Evolutionary conservation across 2,888 invertebrate species (phyloP), one percentile per base, ranked within the genome.

Genomic region (Phaonia tiefii): DNA sequence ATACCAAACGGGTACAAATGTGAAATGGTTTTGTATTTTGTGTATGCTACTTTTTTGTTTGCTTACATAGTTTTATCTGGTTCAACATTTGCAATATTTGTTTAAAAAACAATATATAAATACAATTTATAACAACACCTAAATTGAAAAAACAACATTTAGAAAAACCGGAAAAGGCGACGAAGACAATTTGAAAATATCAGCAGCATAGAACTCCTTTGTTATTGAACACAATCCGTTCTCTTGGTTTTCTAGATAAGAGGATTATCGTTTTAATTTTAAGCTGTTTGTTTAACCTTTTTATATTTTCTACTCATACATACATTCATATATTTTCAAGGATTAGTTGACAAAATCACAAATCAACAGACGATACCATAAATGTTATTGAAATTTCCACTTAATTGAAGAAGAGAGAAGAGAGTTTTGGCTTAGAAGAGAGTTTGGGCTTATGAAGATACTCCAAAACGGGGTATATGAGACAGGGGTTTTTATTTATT

Each of bases 111-210:
- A 31, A n/a, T n/a, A 44, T 44, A 73, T 15, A 69, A 49, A 67
- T 17, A 44, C 70, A 72, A 79, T 79, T 75, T 75, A 37, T 75
- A 79, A 72, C 60, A 60, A 75, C 44, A 17, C 58, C 75, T 75
- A 69, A 51, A 66, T 49, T n/a, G n/a, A n/a, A 17, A 51, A 54
- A 13, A 44, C n/a, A n/a, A n/a, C n/a, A 44, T 44, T 8, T 10
- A 13, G 44, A 44, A 44, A 2, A 13, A 44, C 2, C 4, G 44
- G n/a, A 44, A n/a, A 44, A 8, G 44, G 44, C n/a, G 4, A n/a
- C n/a, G n/a, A 44, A 31, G 4, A 31, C 31, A 31, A 31, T n/a
- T n/a, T n/a, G n/a, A n/a, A 31, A 31, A 31, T 5, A 31, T 8
- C 8, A 5, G 3, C 31, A 31, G n/a, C n/a, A n/a, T n/a, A n/a